phyloP scores from a whole-genome alignment of 2,797 vertebrate genomes.

The Cuculus canorus region DNA sequence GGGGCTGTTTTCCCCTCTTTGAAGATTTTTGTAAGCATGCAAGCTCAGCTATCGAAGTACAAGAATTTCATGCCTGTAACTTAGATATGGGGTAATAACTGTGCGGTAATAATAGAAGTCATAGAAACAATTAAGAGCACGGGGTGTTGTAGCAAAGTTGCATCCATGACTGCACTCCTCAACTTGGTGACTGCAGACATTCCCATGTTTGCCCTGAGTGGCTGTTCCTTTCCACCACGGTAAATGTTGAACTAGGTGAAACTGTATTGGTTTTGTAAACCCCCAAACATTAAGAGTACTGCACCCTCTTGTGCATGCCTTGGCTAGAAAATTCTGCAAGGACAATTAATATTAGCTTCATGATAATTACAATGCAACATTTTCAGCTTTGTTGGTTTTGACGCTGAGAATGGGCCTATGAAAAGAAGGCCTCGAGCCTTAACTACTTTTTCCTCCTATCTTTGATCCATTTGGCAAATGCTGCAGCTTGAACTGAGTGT shows the following conservation, averaged over 20 bases:
- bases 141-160: background rate
- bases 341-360: background rate
- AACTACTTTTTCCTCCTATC: background rate
- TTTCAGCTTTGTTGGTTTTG: background rate
- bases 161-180: background rate
- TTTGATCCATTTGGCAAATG: background rate
- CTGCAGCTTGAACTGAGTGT: background rate
- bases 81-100: background rate
- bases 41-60: background rate
- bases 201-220: accelerated
- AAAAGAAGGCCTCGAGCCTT: background rate
- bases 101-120: background rate
- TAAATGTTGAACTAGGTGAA: background rate
- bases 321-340: background rate
- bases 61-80: background rate
- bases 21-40: background rate
- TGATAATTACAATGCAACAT: background rate
- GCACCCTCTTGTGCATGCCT: background rate
- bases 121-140: background rate
- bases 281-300: background rate
- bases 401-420: background rate
- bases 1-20: accelerated
- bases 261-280: background rate
- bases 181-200: background rate
- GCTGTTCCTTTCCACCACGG: background rate